phyloP scores from a whole-genome alignment of 2,888 invertebrate species.

The Lithosia quadra region DNA sequence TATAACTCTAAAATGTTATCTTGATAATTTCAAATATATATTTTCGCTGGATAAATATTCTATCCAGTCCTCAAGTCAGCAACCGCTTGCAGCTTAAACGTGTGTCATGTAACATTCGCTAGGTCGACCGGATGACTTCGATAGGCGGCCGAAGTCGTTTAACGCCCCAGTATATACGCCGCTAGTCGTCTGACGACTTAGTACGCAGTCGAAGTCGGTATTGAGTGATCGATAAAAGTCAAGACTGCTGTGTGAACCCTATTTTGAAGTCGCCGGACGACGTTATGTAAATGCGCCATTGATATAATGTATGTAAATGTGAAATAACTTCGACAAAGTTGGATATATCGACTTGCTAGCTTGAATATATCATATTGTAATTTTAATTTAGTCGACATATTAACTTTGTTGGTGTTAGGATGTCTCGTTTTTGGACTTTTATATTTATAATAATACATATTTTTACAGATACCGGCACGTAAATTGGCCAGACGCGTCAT shows the following conservation, averaged over 20 bases:
- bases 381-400: constrained; percentile 49
- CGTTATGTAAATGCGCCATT: not conserved
- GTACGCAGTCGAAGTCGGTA: not conserved
- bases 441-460: constrained; percentile 12
- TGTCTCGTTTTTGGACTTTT: constrained; percentile 49
- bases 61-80: not conserved
- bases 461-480: too few species aligned
- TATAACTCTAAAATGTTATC: not conserved
- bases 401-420: constrained; percentile 45
- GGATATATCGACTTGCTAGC: constrained; percentile 45
- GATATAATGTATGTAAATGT: constrained; percentile 6
- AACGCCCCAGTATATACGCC: not conserved
- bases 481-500: too few species aligned
- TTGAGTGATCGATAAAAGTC: not conserved
- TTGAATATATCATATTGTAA: constrained; percentile 49
- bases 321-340: constrained; percentile 18
- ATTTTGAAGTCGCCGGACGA: not conserved
- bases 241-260: too few species aligned
- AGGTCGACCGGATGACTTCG: not conserved
- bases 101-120: not conserved
- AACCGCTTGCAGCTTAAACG: constrained; percentile 2
- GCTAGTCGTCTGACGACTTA: not conserved
- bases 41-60: not conserved
- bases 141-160: not conserved
- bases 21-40: constrained; percentile 1